Evolutionary conservation across 2,797 vertebrate genomes (phyloP).

Genomic region (Leptoclinus maculatus): DNA sequence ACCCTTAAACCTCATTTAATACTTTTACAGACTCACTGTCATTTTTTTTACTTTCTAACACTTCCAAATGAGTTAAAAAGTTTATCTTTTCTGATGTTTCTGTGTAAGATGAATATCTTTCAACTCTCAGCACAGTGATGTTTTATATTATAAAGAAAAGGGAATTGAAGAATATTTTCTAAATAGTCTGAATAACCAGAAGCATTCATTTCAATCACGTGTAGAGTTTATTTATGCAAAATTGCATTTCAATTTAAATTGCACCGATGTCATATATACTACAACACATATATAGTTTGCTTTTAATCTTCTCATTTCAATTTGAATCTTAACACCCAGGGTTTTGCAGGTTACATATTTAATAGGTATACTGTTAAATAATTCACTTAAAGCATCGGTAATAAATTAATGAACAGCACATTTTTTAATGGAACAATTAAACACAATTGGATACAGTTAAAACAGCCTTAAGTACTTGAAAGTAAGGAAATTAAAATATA

Average conservation of each 20-base stretch:
- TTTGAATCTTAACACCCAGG: neutral
- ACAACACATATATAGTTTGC: neutral
- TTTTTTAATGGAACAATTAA: slow-evolving; percentile 5
- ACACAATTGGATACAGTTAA: neutral
- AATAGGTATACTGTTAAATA: neutral
- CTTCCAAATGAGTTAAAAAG: slow-evolving; percentile 14
- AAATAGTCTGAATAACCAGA: neutral
- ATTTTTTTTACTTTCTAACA: too few species aligned
- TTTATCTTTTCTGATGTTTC: neutral
- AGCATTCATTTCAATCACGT: neutral
- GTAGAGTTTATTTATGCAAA: neutral
- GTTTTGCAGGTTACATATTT: neutral
- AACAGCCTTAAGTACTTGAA: neutral
- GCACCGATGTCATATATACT: neutral
- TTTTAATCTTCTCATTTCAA: neutral
- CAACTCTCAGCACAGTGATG: neutral
- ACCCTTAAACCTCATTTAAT: slow-evolving; percentile 66
- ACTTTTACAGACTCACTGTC: slow-evolving; percentile 26
- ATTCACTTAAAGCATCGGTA: neutral
- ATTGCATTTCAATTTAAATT: neutral
- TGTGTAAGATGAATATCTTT: neutral
- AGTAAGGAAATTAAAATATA: slow-evolving; percentile 4
- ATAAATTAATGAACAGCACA: neutral
- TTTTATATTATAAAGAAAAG: neutral
- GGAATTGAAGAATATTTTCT: neutral